Conservation (phyloP, 2,888 invertebrate species). For the Achlya flavicornis region DNA sequence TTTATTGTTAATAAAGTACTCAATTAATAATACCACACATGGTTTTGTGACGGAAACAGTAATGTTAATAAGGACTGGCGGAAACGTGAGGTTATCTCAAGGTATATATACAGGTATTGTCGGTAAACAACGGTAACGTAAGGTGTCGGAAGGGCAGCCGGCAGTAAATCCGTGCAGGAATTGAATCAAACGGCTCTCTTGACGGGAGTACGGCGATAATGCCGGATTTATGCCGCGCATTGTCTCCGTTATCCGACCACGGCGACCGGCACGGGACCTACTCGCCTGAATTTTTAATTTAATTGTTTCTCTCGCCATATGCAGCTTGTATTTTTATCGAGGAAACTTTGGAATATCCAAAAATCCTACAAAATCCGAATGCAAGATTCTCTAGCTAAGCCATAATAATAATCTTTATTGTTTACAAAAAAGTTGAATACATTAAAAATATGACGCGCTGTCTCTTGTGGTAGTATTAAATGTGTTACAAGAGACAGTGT, state of each 20-base stretch:
- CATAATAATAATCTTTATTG: too few species aligned
- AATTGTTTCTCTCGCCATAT: conserved; percentile 28
- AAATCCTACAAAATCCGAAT: background rate
- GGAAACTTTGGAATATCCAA: background rate
- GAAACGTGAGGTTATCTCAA: background rate
- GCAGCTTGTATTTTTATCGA: background rate
- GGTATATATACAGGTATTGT: conserved; percentile 18
- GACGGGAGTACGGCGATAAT: conserved; percentile 68
- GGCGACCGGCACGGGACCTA: conserved; percentile 29
- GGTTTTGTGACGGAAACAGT: background rate
- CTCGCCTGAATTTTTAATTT: conserved; percentile 44
- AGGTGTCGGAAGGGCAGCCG: conserved; percentile 41
- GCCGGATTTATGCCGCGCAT: conserved; percentile 66
- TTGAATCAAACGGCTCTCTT: conserved; percentile 74
- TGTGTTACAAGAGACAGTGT: too few species aligned
- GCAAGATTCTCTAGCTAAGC: too few species aligned
- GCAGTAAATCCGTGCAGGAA: conserved; percentile 62
- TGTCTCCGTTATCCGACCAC: conserved; percentile 50
- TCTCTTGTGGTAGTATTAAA: too few species aligned
- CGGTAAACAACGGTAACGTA: conserved; percentile 27
- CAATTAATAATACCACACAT: background rate
- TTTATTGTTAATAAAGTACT: too few species aligned
- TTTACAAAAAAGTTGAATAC: too few species aligned
- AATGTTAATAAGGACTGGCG: background rate
- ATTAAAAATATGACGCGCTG: too few species aligned